These are phyloP conservation scores for Hirundichthys speculiger DNA, from an alignment of 2,113 vertebrate genomes.

Conservation along the genomic window DNA sequence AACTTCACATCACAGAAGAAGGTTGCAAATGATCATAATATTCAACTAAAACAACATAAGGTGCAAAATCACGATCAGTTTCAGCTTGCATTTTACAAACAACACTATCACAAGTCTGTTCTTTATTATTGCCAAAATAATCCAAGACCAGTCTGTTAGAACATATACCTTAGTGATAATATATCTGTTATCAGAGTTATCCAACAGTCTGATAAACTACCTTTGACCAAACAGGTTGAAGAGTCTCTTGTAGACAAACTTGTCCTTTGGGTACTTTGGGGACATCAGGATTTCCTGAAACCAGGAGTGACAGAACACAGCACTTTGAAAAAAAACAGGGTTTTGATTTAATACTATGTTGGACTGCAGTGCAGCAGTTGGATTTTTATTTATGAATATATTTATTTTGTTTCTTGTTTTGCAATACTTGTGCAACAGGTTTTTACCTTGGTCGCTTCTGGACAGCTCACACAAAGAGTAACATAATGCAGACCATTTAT, in stretches of 20 bases:
- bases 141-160: too few species aligned
- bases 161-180: too few species aligned
- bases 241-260: constrained; percentile 53
- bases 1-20: too few species aligned
- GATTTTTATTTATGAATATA: neutral
- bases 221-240: constrained; percentile 76
- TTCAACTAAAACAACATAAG: too few species aligned
- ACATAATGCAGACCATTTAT: constrained; percentile 61
- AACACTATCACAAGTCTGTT: too few species aligned
- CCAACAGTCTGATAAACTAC: constrained; percentile 14
- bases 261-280: constrained; percentile 75
- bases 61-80: too few species aligned
- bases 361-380: too few species aligned
- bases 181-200: too few species aligned
- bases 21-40: too few species aligned
- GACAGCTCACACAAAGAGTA: constrained; percentile 45
- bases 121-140: too few species aligned
- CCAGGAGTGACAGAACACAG: rapidly evolving
- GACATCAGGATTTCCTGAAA: constrained; percentile 81
- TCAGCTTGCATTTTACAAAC: too few species aligned
- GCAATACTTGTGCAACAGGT: neutral
- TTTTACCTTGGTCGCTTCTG: constrained; percentile 77
- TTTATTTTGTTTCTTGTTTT: neutral
- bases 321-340: neutral
- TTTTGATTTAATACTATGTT: too few species aligned